phyloP scores from a whole-genome alignment of 2,888 invertebrate species.

The Morinoia aosen region DNA sequence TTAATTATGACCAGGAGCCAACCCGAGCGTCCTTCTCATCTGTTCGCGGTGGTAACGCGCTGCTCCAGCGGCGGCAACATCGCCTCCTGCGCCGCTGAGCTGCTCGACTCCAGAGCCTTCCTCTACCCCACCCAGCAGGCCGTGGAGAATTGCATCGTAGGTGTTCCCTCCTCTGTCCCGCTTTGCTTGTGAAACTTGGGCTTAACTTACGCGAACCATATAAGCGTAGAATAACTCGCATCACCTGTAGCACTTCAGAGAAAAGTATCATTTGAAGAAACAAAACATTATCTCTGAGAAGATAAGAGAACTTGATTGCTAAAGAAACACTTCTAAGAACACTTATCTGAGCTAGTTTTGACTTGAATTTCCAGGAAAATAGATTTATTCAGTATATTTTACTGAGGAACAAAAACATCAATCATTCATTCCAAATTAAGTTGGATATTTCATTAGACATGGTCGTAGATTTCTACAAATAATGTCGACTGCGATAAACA shows the following conservation, averaged over 20 bases:
- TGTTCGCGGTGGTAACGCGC: slow-evolving; percentile 60
- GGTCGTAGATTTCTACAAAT: neutral
- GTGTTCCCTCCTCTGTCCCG: neutral
- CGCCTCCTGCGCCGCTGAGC: slow-evolving; percentile 12
- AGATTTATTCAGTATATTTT: no score
- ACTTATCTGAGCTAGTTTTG: no score
- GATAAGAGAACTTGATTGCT: no score
- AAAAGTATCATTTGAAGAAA: no score
- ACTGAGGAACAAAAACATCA: no score
- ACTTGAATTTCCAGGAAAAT: no score
- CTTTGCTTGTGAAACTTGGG: neutral
- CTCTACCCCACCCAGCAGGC: slow-evolving; percentile 41
- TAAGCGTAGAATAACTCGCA: no score
- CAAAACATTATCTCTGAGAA: no score
- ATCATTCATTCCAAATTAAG: neutral
- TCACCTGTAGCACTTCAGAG: no score
- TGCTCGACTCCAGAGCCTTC: slow-evolving; percentile 59
- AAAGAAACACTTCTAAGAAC: no score
- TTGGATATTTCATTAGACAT: neutral
- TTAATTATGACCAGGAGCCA: neutral
- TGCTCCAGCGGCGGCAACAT: slow-evolving; percentile 55
- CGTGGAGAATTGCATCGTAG: slow-evolving; percentile 56
- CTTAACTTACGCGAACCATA: no score
- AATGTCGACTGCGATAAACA: neutral
- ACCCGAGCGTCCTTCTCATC: slow-evolving; percentile 40